Conservation (phyloP, 2,888 invertebrate genomes). For the Cacoxenus indagator region DNA sequence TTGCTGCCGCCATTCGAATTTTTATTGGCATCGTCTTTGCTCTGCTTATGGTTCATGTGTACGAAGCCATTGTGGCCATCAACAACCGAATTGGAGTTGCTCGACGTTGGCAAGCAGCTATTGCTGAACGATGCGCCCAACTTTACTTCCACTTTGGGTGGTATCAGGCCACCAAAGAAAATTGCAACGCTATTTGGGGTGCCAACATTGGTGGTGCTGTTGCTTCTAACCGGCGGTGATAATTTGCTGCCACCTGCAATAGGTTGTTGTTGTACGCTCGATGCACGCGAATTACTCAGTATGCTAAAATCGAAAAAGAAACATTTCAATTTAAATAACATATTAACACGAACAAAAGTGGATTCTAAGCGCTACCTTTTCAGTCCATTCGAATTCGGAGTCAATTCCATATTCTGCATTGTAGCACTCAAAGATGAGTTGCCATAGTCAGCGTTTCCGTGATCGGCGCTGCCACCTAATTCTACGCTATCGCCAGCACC, state of each 20-base stretch:
- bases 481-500: background rate
- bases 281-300: constrained; percentile 51
- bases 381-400: constrained; percentile 51
- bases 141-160: constrained; percentile 69
- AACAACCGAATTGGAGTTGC: background rate
- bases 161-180: constrained; percentile 68
- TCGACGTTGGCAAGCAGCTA: background rate
- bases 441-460: constrained; percentile 20
- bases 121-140: constrained; percentile 45
- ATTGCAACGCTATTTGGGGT: constrained; percentile 60
- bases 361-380: constrained; percentile 39
- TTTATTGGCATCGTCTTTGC: background rate
- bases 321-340: background rate
- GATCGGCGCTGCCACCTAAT: constrained; percentile 16
- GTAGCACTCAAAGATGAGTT: constrained; percentile 60
- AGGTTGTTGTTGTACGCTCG: constrained; percentile 34
- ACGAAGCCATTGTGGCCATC: background rate
- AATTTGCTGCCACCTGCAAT: constrained; percentile 14
- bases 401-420: constrained; percentile 66
- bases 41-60: background rate
- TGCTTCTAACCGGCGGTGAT: constrained; percentile 44
- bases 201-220: constrained; percentile 39
- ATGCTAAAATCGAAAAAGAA: constrained; percentile 51
- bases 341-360: background rate
- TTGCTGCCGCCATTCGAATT: constrained; percentile 44